phyloP scores from a whole-genome alignment of 2,888 invertebrate species.

The Cheilosia impressa region DNA sequence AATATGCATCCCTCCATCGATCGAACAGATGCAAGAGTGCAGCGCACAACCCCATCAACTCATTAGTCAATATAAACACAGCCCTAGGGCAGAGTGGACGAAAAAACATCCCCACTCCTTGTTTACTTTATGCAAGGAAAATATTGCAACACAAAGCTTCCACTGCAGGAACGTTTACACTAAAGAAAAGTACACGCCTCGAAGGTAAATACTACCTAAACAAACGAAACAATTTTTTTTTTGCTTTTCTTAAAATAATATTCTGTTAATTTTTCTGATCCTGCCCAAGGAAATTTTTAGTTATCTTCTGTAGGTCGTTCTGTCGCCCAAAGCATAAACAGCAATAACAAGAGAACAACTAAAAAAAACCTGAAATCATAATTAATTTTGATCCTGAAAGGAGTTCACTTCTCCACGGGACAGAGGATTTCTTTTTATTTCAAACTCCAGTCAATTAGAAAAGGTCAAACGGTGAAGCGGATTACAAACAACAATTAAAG shows the following conservation, averaged over 20 bases:
- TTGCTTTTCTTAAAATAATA: too few species aligned
- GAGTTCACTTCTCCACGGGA: background rate
- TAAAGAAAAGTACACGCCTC: too few species aligned
- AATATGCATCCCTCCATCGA: background rate
- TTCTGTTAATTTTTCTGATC: too few species aligned
- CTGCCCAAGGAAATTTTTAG: too few species aligned
- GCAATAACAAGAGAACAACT: too few species aligned
- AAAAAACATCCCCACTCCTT: background rate
- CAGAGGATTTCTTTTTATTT: background rate
- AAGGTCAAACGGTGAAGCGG: background rate
- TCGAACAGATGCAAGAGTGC: background rate
- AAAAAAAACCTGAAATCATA: too few species aligned
- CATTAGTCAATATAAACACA: background rate
- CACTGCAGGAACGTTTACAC: too few species aligned
- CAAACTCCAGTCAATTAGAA: background rate
- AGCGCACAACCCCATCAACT: background rate
- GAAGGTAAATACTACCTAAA: too few species aligned
- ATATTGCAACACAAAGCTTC: constrained; percentile 4
- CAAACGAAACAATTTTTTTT: too few species aligned
- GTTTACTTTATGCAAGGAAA: background rate
- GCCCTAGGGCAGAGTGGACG: background rate
- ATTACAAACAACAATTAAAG: background rate
- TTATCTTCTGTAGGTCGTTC: too few species aligned
- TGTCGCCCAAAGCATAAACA: too few species aligned
- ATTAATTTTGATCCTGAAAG: background rate